Evolutionary conservation across 2,888 invertebrate species (phyloP).

Genomic region (Melolontha melolontha): DNA sequence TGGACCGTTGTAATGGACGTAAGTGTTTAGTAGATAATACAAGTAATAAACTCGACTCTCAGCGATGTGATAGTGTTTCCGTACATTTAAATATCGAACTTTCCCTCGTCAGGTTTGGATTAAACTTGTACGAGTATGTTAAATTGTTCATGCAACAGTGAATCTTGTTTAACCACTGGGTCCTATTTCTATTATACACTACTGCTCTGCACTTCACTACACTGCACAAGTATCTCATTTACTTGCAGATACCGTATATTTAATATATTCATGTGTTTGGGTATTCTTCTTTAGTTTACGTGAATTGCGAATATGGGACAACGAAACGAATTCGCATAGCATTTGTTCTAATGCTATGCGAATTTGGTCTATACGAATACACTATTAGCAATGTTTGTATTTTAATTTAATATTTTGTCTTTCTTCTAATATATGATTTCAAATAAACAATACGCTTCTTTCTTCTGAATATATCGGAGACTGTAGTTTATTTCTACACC

Average conservation of each 20-base stretch:
- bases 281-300: conserved; percentile 23
- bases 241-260: conserved; percentile 19
- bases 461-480: too few species aligned
- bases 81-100: conserved; percentile 53
- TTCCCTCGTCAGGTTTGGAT: conserved; percentile 59
- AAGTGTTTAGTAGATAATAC: conserved; percentile 45
- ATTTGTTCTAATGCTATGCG: too few species aligned
- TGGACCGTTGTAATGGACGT: conserved; percentile 32
- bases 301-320: conserved; percentile 17
- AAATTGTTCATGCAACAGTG: conserved; percentile 65
- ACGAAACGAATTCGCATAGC: background rate
- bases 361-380: conserved; percentile 11
- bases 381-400: too few species aligned
- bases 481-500: too few species aligned
- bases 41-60: conserved; percentile 47
- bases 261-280: conserved; percentile 13
- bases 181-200: conserved; percentile 27
- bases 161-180: conserved; percentile 55
- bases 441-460: too few species aligned
- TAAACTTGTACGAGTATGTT: conserved; percentile 63
- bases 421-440: too few species aligned
- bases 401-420: too few species aligned
- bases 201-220: conserved; percentile 14
- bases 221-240: conserved; percentile 19
- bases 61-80: conserved; percentile 46